Conservation (phyloP, 2,888 invertebrate species). For the Pristionchus fissidentatus region DNA sequence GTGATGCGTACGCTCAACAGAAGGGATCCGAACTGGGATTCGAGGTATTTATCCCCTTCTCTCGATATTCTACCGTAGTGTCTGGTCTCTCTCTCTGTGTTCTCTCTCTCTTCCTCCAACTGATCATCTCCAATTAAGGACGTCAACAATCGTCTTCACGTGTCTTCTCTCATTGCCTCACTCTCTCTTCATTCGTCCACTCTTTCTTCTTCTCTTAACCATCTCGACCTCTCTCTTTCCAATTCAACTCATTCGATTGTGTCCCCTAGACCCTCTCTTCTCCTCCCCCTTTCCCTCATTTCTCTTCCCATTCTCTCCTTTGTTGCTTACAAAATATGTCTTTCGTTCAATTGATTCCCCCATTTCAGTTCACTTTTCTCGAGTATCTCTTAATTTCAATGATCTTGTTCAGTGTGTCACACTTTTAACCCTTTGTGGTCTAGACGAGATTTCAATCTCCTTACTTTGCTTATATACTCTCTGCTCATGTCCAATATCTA, state of each 20-base stretch:
- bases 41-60: too few relatives aligned
- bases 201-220: constrained; percentile 18
- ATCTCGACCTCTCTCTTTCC: constrained; percentile 40
- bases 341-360: background rate
- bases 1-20: background rate
- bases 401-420: background rate
- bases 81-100: background rate
- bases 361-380: background rate
- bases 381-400: background rate
- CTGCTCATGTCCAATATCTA: background rate
- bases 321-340: constrained; percentile 28
- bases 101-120: background rate
- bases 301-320: constrained; percentile 33
- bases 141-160: constrained; percentile 7
- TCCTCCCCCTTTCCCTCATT: constrained; percentile 6
- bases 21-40: background rate
- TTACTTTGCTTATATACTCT: background rate
- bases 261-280: constrained; percentile 8
- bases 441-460: background rate
- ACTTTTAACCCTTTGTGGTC: background rate
- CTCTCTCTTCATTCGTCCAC: constrained; percentile 24
- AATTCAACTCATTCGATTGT: constrained; percentile 38
- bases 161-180: constrained; percentile 25
- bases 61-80: too few relatives aligned
- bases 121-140: constrained; percentile 13